Base-by-base conservation (phyloP, 2,888 invertebrate genomes). In the Ornithoptera alexandrae region DNA sequence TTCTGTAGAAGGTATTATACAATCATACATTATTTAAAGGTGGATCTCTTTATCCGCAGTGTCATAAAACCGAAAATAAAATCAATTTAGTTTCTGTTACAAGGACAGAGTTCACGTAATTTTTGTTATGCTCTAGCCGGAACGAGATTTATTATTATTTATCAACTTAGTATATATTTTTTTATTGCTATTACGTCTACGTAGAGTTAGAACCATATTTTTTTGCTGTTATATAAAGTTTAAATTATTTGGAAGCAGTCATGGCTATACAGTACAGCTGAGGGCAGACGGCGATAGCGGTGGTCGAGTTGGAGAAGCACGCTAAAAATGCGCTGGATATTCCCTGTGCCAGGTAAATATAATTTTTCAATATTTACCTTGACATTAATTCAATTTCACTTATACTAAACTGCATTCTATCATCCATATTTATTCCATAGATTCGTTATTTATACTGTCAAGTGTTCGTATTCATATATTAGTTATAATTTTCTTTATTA, bases 271-370 rank as follows among this genome's bases (percentile, higher is more conserved):
- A 71, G 64, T 67, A 60, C 64, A 71, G 70, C 65, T 71, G 70
- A 67, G 57, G 64, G 61, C 65, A 61, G 64, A 66, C 70, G 58
- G 60, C 64, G 64, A 62, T 64, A 59, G 70, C 67, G 53, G 70
- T 67, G 64, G 56, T 71, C 70, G 57, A 53, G 57, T 68, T 64
- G 70, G 64, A 50, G 65, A 71, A 71, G 64, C 53, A 46, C 57
- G 46, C 70, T 64, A 71, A 71, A 71, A 57, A 71, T 71, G 70
- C 70, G 67, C 70, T 71, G 70, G 70, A 71, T 71, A 71, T 71
- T 67, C 67, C 70, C 70, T 61, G 70, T 71, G 50, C 70, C 70
- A 71, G 70, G 70, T 71, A 42, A 60, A 22, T 60, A 59, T 60
- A 18, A 15, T 15, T 22, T 30, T 50, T 65, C 17, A 58, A 42